A percentile compares a stretch with the other conserved stretches of the same genome.
Conservation (phyloP, 1,140 invertebrate species). For the Anoplolepis gracilipes region DNA sequence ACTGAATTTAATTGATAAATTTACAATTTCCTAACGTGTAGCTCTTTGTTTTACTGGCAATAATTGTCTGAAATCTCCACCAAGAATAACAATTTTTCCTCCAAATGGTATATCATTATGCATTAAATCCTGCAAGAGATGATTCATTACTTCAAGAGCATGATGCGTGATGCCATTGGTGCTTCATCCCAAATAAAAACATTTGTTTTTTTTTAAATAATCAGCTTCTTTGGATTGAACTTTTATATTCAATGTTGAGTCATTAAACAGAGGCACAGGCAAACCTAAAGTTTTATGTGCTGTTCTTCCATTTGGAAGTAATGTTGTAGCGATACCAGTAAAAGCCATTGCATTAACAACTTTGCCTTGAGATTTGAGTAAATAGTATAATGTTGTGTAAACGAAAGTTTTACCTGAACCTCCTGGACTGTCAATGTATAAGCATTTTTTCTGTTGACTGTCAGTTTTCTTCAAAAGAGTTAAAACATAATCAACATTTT, state of each 20-base stretch:
- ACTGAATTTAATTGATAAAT: conserved; percentile 36
- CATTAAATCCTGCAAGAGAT: no score
- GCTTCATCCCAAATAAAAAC: no score
- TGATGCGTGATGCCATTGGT: no score
- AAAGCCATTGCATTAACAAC: not conserved
- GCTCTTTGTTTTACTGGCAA: not conserved
- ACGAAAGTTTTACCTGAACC: conserved; percentile 6
- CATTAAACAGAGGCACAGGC: not conserved
- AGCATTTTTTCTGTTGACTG: not conserved
- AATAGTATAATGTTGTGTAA: conserved; percentile 11
- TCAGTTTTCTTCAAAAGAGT: not conserved
- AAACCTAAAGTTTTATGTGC: not conserved
- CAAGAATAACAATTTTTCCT: no score
- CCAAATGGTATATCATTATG: no score
- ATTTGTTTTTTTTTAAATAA: not conserved
- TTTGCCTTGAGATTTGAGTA: not conserved
- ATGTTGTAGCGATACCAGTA: not conserved
- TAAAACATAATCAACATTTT: not conserved
- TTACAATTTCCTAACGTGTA: conserved; percentile 4
- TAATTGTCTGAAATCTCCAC: no score
- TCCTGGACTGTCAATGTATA: conserved; percentile 9
- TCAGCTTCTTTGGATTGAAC: conserved; percentile 8
- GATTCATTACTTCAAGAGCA: no score
- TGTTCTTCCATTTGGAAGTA: not conserved
- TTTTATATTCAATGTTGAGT: conserved; percentile 1